A percentile compares a stretch with the other conserved stretches of the same genome.
Evolutionary conservation across 1,140 invertebrate species (phyloP).

Genomic region (Papilio machaon): DNA sequence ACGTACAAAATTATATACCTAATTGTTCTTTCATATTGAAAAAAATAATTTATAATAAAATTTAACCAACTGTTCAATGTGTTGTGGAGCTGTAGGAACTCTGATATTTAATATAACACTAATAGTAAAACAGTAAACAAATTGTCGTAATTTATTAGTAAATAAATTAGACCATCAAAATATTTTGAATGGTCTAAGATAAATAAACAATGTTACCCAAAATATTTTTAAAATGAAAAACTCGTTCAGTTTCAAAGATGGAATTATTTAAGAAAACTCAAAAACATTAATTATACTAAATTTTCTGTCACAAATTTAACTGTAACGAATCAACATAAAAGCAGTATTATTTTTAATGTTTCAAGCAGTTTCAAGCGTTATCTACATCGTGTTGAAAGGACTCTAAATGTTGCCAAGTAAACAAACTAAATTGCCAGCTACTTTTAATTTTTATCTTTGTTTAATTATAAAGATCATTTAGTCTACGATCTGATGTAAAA

Average conservation of each 20-base stretch:
- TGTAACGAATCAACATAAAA: slow-evolving; percentile 18
- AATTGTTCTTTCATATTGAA: too few relatives aligned
- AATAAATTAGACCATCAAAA: neutral
- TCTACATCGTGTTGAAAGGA: slow-evolving; percentile 31
- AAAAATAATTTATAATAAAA: too few relatives aligned
- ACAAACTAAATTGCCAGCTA: slow-evolving; percentile 49
- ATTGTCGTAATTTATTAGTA: neutral
- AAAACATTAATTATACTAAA: slow-evolving; percentile 7
- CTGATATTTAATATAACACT: neutral
- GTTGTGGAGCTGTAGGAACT: neutral
- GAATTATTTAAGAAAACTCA: neutral
- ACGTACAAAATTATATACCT: neutral
- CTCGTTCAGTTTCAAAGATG: neutral
- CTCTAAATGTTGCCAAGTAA: slow-evolving; percentile 47
- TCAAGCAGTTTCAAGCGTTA: slow-evolving; percentile 16
- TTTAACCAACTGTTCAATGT: neutral
- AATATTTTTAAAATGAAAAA: neutral
- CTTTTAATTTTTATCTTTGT: slow-evolving; percentile 44
- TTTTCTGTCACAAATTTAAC: slow-evolving; percentile 4
- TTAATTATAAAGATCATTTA: slow-evolving; percentile 29
- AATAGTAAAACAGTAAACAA: neutral
- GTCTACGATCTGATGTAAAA: neutral
- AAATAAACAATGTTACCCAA: neutral
- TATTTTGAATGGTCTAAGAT: neutral
- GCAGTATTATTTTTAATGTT: slow-evolving; percentile 25